phyloP scores from a whole-genome alignment of 2,113 vertebrate genomes.

The Tachysurus vachellii region DNA sequence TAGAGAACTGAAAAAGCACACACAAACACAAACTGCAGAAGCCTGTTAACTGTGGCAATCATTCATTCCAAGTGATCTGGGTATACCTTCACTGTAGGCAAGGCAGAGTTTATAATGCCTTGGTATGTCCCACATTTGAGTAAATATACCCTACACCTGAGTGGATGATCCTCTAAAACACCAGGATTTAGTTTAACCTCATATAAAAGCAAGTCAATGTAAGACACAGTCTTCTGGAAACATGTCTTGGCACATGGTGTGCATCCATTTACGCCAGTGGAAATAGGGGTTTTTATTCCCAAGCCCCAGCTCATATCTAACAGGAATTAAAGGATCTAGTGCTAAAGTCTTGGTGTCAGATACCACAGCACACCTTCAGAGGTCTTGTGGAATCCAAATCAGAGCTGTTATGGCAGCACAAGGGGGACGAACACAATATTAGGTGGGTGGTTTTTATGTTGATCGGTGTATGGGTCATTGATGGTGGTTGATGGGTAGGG shows the following conservation, averaged over 20 bases:
- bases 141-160: neutral
- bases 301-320: no score
- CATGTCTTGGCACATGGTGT: constrained; percentile 41
- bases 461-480: neutral
- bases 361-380: no score
- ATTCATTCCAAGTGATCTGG: neutral
- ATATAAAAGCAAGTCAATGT: constrained; percentile 27
- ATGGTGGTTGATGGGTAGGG: no score
- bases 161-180: constrained; percentile 8
- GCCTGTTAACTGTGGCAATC: neutral
- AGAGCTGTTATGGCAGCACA: no score
- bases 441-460: no score
- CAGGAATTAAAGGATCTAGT: no score
- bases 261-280: constrained; percentile 53
- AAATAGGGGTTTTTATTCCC: constrained; percentile 39
- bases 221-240: constrained; percentile 45
- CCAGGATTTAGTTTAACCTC: constrained; percentile 35
- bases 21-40: neutral
- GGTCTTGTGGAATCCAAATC: no score
- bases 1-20: neutral
- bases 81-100: neutral
- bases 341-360: no score
- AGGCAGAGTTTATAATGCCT: neutral
- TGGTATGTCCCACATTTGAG: neutral
- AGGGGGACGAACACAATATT: no score